Percentiles rank a stretch among this genome's conserved stretches.
These are phyloP conservation scores for Dendrolimus pini DNA, from an alignment of 2,888 invertebrate species.

Conservation along the genomic window DNA sequence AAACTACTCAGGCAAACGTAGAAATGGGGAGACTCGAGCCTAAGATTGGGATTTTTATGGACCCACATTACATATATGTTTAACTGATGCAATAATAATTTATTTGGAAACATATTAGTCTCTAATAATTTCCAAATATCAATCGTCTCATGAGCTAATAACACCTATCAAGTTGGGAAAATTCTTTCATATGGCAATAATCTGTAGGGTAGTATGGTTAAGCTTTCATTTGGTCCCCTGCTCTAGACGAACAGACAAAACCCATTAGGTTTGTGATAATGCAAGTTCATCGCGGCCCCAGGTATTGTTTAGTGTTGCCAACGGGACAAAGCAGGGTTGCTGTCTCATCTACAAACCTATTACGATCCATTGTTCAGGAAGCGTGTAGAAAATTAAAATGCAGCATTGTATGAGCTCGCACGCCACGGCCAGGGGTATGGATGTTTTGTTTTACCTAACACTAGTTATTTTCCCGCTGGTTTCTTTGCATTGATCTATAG, in stretches of 20 bases:
- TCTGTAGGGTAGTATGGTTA: too few relatives aligned
- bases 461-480: conserved; percentile 17
- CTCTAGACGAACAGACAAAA: conserved; percentile 56
- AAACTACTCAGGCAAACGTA: too few relatives aligned
- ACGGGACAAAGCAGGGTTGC: conserved; percentile 61
- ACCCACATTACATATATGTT: too few relatives aligned
- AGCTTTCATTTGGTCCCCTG: conserved; percentile 10
- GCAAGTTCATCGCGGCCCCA: conserved; percentile 62
- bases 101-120: too few relatives aligned
- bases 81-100: too few relatives aligned
- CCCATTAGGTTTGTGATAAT: conserved; percentile 71
- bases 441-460: conserved; percentile 44
- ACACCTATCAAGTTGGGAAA: conserved; percentile 13
- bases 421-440: conserved; percentile 37
- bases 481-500: conserved; percentile 2
- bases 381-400: conserved; percentile 71
- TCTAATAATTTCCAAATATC: too few relatives aligned
- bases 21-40: too few relatives aligned
- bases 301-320: conserved; percentile 70
- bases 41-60: too few relatives aligned
- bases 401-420: conserved; percentile 59
- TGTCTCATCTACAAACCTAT: conserved; percentile 66
- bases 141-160: too few relatives aligned
- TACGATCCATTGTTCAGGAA: conserved; percentile 63
- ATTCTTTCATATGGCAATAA: too few relatives aligned